Conservation (phyloP, 1,140 invertebrate genomes). For the Magallana gigas region DNA sequence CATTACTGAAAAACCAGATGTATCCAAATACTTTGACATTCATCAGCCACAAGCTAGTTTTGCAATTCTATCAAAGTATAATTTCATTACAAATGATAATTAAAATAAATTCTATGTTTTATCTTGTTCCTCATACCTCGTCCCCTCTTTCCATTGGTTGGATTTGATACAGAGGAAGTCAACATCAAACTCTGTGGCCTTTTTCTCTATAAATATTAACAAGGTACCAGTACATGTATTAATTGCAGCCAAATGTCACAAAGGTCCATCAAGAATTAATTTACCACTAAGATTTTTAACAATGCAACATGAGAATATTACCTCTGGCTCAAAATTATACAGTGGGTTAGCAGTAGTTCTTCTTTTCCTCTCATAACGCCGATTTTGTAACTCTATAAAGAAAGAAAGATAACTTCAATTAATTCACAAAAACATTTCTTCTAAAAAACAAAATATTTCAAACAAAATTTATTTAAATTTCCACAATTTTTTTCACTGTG, state of each 20-base stretch:
- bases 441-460: too few species aligned
- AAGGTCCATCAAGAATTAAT: too few species aligned
- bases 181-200: constrained; percentile 48
- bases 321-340: constrained; percentile 72
- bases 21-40: too few species aligned
- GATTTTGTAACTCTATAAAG: constrained; percentile 71
- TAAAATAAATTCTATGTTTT: neutral
- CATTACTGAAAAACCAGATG: constrained; percentile 11
- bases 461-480: too few species aligned
- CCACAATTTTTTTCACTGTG: neutral
- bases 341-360: constrained; percentile 79
- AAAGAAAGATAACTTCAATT: neutral
- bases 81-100: too few species aligned
- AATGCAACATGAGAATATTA: constrained; percentile 44
- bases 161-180: constrained; percentile 28
- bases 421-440: neutral
- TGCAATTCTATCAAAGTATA: too few species aligned
- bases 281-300: neutral
- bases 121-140: constrained; percentile 55
- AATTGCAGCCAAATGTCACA: too few species aligned
- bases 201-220: constrained; percentile 42
- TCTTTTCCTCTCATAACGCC: constrained; percentile 75
- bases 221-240: too few species aligned
- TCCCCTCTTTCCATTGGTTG: constrained; percentile 58
- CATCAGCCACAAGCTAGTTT: too few species aligned